phyloP scores from a whole-genome alignment of 2,888 invertebrate genomes.

The Aporophyla lueneburgensis region DNA sequence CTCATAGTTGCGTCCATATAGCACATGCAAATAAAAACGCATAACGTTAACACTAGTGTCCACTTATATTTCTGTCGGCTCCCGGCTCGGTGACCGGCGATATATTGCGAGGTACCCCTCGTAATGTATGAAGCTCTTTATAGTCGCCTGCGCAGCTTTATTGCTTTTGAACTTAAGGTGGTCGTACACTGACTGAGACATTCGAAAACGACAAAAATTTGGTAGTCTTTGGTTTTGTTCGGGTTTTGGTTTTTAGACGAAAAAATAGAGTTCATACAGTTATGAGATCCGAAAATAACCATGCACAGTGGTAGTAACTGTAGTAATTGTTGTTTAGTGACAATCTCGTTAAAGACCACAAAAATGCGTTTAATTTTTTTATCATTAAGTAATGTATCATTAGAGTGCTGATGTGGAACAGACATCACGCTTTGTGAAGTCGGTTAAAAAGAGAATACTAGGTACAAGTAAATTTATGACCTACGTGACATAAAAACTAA shows the following conservation, averaged over 20 bases:
- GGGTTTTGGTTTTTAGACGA: not conserved
- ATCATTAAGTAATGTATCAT: not conserved
- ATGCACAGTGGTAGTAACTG: not conserved
- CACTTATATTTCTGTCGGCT: conserved; percentile 72
- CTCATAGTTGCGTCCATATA: conserved; percentile 33
- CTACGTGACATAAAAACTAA: conserved; percentile 22
- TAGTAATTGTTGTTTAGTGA: not conserved
- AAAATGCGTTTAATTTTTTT: not conserved
- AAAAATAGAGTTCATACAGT: not conserved
- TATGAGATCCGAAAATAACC: not conserved
- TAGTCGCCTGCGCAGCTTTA: conserved; percentile 75
- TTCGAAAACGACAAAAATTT: not conserved
- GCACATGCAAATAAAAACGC: conserved; percentile 66
- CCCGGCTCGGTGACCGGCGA: conserved; percentile 67
- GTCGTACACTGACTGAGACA: conserved; percentile 39
- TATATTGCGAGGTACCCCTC: conserved; percentile 70
- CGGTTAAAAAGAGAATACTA: not conserved
- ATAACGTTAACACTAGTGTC: conserved; percentile 72
- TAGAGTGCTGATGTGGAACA: not conserved
- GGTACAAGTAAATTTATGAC: conserved; percentile 2
- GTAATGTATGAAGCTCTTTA: conserved; percentile 76
- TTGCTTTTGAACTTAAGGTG: conserved; percentile 68
- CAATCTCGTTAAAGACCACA: not conserved
- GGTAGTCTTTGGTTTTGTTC: too few relatives aligned
- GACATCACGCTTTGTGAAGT: not conserved